Conservation (phyloP, 92 coral and sea anemone genomes). For the Bergia sp. region DNA sequence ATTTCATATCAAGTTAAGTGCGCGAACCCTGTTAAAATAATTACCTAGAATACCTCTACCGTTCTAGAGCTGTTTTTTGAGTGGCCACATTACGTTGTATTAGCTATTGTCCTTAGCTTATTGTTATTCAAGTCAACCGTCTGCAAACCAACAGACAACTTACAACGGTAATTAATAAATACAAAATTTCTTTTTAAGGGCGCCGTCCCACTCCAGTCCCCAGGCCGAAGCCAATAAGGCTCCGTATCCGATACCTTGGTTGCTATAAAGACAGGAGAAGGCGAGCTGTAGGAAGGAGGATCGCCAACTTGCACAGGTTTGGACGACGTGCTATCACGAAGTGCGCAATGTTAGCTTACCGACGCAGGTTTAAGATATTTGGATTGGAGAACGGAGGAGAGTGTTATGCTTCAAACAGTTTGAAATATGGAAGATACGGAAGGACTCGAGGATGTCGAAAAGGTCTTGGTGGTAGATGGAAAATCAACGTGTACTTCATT, state of each 20-base stretch:
- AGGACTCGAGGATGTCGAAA: constrained; percentile 26
- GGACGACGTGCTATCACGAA: constrained; percentile 22
- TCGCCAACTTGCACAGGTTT: constrained; percentile 20
- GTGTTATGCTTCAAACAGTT: constrained; percentile 4
- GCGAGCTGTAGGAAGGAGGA: neutral
- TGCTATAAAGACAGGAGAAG: constrained; percentile 15
- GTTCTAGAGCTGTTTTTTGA: no score
- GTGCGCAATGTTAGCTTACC: constrained; percentile 34
- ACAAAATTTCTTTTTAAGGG: neutral
- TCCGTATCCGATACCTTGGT: constrained; percentile 17
- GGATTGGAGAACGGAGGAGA: constrained; percentile 29
- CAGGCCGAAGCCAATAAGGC: constrained; percentile 3
- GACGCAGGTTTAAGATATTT: constrained; percentile 2
- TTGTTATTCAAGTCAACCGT: no score
- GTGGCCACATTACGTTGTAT: no score
- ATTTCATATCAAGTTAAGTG: no score
- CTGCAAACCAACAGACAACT: no score
- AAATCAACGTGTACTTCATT: constrained; percentile 23
- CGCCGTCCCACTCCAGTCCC: constrained; percentile 21
- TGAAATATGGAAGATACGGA: constrained; percentile 5
- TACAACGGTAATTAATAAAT: no score
- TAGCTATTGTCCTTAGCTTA: no score
- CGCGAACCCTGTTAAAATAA: no score
- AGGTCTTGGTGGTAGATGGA: constrained; percentile 28
- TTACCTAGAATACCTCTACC: no score